Evolutionary conservation across 2,797 vertebrate species (phyloP), one percentile per base, ranked within the genome.

Genomic region (Sebastes trivittatus): DNA sequence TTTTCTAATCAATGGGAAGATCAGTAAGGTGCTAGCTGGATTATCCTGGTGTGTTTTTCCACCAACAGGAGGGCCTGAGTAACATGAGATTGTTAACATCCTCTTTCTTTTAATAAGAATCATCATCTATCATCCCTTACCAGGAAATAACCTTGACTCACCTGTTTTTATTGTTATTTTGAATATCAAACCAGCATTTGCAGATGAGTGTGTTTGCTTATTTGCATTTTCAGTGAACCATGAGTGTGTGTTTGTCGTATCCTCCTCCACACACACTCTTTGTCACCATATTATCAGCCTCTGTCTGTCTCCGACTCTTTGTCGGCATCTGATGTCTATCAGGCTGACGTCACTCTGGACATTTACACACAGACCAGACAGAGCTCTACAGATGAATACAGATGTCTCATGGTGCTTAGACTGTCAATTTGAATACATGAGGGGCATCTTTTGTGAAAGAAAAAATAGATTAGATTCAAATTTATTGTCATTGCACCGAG

Each of bases 261-360:
- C 60, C 30, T 23, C 58, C 55, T 11, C 62, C 62, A 14, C 60
- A 20, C 36, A 54, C 0, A 1, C 61, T 42, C 23, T 59, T 20
- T 66, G 34, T 72, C 65, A 61, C 22, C 5, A 18, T 27, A 49
- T 80, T 68, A 61, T 62, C 62, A 11, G 20, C 22, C 3, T 52
- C 6, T 30, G 5, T 77, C 75, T 62, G 66, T 61, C 72, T 78
- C 34, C 5, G 3, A 69, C 58, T 80, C 58, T 46, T 46, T 73
- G 38, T 84, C 77, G 64, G 65, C 75, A 22, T 66, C 71, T 55
- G 84, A 87, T 83, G 62, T 76, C 59, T 80, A 69, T 89, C 84
- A 66, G 77, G 25, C 68, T 78, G 69, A 78, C 55, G 14, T 85
- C 72, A 52, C 42, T 60, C 62, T 20, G 70, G 55, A 54, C 68